Evolutionary conservation across 2,113 vertebrate genomes (phyloP), one percentile per base, ranked within the genome.

Genomic region (Zingel zingel): DNA sequence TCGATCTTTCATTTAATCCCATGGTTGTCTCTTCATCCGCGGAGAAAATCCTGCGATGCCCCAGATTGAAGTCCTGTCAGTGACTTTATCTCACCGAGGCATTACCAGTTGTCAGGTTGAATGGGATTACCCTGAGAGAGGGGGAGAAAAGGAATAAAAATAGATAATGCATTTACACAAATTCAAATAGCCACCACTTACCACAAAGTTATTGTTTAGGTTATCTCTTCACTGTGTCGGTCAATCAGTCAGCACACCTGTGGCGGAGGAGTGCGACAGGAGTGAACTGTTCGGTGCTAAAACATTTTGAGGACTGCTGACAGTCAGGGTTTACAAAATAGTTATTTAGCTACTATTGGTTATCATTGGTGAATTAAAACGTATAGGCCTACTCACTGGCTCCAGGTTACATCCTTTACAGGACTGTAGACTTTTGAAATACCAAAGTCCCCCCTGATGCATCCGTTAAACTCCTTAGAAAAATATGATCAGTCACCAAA

Each of bases 41-140:
- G 51, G 61, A 89, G 85, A 83, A 95, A 96, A 96, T 96, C 95
- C 95, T 84, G 85, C 85, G 81, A 86, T 95, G 95, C 71, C 95
- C 95, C 94, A 95, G 93, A 94, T 96, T 94, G 91, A 87, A 90
- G 93, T 85, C 85, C 94, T 84, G 92, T 89, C 89, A 81, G 89
- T 85, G 89, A 88, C 85, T 90, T 90, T 89, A 92, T 86, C 87
- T 88, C 80, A 50, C 71, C 45, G 82, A 50, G 86, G 91, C 90
- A 92, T 93, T 93, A 93, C 86, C 68, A 84, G 88, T 92, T 92
- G 88, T 91, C 86, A 86, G 92, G 47, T 81, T 83, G 85, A 88
- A 86, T 71, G 58, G 86, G 93, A 94, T 94, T 93, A 92, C 65
- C 53, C 64, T 2, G 65, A 75, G 13, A 45, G 47, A 68, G 47